phyloP scores from a whole-genome alignment of 2,113 vertebrate species.

The Hydrolagus affinis region DNA sequence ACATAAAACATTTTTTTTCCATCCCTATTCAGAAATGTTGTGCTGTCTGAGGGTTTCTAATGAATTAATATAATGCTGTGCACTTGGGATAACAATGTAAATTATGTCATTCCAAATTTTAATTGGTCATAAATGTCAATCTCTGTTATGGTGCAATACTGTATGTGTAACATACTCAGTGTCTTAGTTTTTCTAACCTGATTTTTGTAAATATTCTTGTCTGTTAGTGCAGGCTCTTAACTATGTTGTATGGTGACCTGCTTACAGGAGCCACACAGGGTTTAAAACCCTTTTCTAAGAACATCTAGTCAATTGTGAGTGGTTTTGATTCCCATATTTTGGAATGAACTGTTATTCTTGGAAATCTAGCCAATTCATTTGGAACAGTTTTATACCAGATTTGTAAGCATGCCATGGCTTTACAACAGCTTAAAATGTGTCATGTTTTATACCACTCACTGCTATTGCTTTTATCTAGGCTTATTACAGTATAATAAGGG shows the following conservation, averaged over 20 bases:
- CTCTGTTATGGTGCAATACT: conserved; percentile 28
- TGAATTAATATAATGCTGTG: background rate
- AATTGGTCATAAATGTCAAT: conserved; percentile 16
- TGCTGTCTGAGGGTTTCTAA: conserved; percentile 3
- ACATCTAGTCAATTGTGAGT: background rate
- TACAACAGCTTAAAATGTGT: background rate
- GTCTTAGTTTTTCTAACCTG: conserved; percentile 12
- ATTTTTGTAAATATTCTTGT: conserved; percentile 9
- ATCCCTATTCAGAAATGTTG: conserved; percentile 19
- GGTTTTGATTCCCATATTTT: background rate
- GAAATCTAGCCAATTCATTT: conserved; percentile 9
- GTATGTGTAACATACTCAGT: background rate
- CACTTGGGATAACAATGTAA: conserved; percentile 10
- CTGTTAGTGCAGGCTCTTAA: conserved; percentile 1
- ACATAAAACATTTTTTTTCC: background rate
- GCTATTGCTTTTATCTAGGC: conserved; percentile 3
- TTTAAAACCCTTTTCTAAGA: conserved; percentile 1
- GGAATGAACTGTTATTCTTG: background rate
- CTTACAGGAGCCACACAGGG: background rate
- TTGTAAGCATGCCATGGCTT: conserved; percentile 16
- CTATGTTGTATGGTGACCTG: background rate
- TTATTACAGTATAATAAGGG: conserved; percentile 1
- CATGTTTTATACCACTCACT: background rate
- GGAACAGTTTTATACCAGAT: background rate
- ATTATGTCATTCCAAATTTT: background rate